Percentiles rank a stretch among this genome's conserved stretches.
Conservation (phyloP, 2,888 invertebrate genomes). For the Sericinus montela region DNA sequence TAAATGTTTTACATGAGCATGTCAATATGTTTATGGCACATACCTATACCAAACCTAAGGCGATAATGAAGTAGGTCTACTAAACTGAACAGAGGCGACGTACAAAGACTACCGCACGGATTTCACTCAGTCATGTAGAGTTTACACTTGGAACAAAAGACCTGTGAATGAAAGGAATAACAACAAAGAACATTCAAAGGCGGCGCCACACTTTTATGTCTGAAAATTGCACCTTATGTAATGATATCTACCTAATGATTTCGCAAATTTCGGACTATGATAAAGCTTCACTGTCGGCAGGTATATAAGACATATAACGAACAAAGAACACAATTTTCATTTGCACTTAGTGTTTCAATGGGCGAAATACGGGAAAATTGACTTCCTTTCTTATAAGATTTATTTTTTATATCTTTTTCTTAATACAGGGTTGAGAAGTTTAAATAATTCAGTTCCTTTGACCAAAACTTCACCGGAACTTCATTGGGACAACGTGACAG, state of each 20-base stretch:
- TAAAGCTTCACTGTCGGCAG: slow-evolving; percentile 23
- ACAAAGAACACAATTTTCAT: slow-evolving; percentile 17
- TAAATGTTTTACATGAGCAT: background rate
- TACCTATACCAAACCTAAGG: no score
- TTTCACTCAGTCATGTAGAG: slow-evolving; percentile 3
- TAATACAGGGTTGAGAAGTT: no score
- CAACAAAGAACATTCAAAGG: slow-evolving; percentile 19
- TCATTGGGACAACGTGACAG: no score
- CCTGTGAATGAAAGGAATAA: slow-evolving; percentile 17
- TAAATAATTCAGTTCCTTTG: no score
- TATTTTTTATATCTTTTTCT: no score
- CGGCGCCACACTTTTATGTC: slow-evolving; percentile 2
- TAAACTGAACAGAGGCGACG: background rate
- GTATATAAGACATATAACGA: slow-evolving; percentile 41
- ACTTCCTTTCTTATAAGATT: no score
- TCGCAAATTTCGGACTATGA: background rate
- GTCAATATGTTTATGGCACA: no score
- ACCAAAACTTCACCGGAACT: no score
- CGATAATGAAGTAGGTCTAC: background rate
- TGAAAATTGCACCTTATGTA: background rate
- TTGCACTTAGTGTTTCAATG: background rate
- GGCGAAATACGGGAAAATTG: no score
- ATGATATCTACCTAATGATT: background rate
- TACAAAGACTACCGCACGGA: background rate
- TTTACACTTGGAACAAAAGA: slow-evolving; percentile 18